Base-by-base conservation (phyloP, 37 sponge, comb jelly and placozoan species). In the Haliclona indistincta region DNA sequence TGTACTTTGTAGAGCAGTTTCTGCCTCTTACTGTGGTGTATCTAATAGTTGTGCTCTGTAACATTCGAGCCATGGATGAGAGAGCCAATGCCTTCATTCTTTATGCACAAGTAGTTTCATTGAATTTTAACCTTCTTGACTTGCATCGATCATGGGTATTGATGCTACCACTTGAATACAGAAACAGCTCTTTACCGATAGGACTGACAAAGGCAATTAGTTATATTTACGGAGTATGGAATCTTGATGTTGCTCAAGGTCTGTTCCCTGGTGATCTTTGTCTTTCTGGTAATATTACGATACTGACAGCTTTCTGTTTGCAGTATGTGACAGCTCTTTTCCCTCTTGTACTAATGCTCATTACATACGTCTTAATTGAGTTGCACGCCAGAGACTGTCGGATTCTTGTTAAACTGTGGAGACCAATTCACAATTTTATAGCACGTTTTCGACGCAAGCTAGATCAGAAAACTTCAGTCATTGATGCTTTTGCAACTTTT, bases 401-500 rank as follows among this genome's bases (percentile, higher is more conserved):
- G 60, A 6, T 20, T 58, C 26, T 58, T 6, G 6, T 20, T 6
- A 25, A 25, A 25, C 26, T 58, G 25, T 58, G 60, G 60, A 58
- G 13, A 8, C 28, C 28, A 6, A n/a, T 58, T 58, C 60, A 26
- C 7, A 8, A 8, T 6, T 58, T 8, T 20, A n/a, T n/a, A n/a
- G n/a, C n/a, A n/a, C n/a, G n/a, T n/a, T n/a, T n/a, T n/a, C 13
- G 60, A 25, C 60, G 60, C 13, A 58, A 26, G 60, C 11, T 58
- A 7, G 28, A 58, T 20, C 25, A 20, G 11, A 8, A 20, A n/a
- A 58, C 60, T 25, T 25, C 60, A 6, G n/a, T 58, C 25, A 58
- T 58, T 58, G 60, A 58, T n/a, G 22, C 28, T 7, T 58, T 58
- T 58, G 60, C 60, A 7, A 58, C 60, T 25, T 58, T 58, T 58